Percentiles rank a stretch among this genome's conserved stretches.
phyloP scores from a whole-genome alignment of 2,888 invertebrate genomes.

The Bombylius major region DNA sequence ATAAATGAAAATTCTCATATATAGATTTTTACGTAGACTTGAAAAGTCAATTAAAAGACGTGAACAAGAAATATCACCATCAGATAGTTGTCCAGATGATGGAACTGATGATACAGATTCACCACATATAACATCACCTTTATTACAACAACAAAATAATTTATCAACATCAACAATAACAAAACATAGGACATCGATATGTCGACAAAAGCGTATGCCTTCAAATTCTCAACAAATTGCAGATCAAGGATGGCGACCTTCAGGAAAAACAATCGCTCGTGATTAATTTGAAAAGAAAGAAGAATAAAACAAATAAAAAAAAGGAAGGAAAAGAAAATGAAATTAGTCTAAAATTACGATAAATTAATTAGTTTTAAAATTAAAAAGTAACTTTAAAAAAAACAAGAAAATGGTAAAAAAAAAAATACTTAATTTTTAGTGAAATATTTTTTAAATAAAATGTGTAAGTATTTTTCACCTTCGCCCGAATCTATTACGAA shows the following conservation, averaged over 20 bases:
- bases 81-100: conserved; percentile 41
- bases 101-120: conserved; percentile 47
- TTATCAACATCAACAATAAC: conserved; percentile 14
- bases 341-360: too few relatives aligned
- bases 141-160: conserved; percentile 24
- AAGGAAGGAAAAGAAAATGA: too few relatives aligned
- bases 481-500: too few relatives aligned
- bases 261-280: conserved; percentile 22
- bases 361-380: too few relatives aligned
- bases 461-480: too few relatives aligned
- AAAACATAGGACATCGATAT: conserved; percentile 20
- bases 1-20: not conserved
- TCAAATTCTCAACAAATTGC: conserved; percentile 11
- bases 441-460: too few relatives aligned
- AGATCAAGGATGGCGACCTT: conserved; percentile 22
- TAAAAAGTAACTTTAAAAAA: too few relatives aligned
- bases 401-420: too few relatives aligned
- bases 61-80: conserved; percentile 39
- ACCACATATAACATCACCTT: conserved; percentile 51
- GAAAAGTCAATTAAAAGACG: conserved; percentile 58
- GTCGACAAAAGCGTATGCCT: conserved; percentile 24
- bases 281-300: conserved; percentile 15
- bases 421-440: too few relatives aligned
- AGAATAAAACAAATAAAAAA: not conserved
- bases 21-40: conserved; percentile 55